Evolutionary conservation across 2,113 vertebrate genomes (phyloP).

Genomic region (Microcebus lehilahytsara): DNA sequence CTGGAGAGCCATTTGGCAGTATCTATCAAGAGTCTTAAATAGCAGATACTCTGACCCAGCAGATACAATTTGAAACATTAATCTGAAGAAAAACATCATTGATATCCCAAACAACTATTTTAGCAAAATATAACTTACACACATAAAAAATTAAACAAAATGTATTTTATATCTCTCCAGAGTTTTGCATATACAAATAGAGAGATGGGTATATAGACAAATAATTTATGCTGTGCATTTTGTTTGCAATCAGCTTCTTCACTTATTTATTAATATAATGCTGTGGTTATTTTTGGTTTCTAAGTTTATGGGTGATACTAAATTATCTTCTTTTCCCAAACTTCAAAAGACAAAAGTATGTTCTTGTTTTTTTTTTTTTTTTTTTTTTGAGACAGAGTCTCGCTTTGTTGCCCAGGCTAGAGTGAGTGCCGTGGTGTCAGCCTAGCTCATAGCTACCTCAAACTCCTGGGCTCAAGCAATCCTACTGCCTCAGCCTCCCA

Average conservation of each 20-base stretch:
- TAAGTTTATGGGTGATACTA: not conserved
- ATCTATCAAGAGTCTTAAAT: not conserved
- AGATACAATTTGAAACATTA: not conserved
- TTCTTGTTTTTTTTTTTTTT: not conserved
- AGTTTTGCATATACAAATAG: not conserved
- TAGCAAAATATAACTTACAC: not conserved
- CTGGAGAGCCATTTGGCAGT: not conserved
- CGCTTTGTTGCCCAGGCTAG: no score
- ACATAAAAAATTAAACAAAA: not conserved
- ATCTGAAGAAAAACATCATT: not conserved
- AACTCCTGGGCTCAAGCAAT: no score
- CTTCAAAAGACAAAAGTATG: not conserved
- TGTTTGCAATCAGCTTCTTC: not conserved
- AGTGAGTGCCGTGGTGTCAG: no score
- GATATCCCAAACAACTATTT: not conserved
- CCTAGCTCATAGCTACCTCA: no score
- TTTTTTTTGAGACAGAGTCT: no score
- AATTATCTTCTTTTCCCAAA: not conserved
- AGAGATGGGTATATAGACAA: not conserved
- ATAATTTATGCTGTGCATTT: fast-evolving
- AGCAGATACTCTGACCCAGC: not conserved
- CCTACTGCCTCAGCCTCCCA: no score
- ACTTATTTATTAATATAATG: not conserved
- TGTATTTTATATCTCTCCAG: not conserved
- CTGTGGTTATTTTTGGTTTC: not conserved